phyloP scores from a whole-genome alignment of 2,113 vertebrate genomes.

The Okapia johnstoni region DNA sequence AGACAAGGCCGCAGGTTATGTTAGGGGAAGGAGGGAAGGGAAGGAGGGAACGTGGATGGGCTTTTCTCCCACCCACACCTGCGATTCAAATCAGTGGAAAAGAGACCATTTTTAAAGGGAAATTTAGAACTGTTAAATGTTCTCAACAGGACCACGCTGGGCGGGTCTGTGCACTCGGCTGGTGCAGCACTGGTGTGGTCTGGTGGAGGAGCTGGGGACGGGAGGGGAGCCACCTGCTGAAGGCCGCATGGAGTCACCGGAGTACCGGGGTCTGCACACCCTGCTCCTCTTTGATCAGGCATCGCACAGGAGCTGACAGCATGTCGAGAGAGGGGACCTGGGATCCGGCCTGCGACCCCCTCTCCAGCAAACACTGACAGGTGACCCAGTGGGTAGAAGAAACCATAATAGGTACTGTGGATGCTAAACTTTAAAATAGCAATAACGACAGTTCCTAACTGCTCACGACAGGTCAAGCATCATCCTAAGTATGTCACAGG shows the following conservation, averaged over 20 bases:
- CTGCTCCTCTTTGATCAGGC: neutral
- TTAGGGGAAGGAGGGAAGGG: neutral
- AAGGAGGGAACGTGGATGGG: neutral
- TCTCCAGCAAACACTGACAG: neutral
- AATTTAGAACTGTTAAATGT: neutral
- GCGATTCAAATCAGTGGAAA: neutral
- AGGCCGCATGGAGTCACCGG: neutral
- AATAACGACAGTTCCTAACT: fast-evolving
- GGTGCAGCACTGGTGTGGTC: neutral
- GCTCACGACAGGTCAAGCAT: neutral
- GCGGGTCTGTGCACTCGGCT: fast-evolving
- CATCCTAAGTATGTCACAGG: fast-evolving
- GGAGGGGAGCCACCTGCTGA: neutral
- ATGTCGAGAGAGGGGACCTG: neutral
- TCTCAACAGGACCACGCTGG: neutral
- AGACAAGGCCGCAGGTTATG: neutral
- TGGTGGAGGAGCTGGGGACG: fast-evolving
- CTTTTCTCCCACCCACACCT: neutral
- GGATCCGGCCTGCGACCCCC: neutral
- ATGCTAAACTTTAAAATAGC: neutral
- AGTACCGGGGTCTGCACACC: neutral
- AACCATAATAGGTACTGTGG: neutral
- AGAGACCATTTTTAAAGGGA: neutral
- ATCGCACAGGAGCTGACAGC: neutral
- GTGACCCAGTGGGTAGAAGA: neutral